These are phyloP conservation scores for Sinotaia quadrata DNA, from an alignment of 2,888 invertebrate genomes.

Conservation along the genomic window DNA sequence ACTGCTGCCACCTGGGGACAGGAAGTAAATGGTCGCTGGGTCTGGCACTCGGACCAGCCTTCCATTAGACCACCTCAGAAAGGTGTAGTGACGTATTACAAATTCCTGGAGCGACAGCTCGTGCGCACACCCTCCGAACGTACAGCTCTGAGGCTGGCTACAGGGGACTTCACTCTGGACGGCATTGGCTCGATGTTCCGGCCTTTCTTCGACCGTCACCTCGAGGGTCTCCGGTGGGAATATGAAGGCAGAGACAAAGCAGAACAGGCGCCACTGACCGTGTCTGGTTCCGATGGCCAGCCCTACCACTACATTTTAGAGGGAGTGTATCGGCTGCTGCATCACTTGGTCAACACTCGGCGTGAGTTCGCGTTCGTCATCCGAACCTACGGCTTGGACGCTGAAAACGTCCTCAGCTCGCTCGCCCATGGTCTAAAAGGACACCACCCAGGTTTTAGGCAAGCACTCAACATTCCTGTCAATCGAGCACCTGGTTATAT, in stretches of 20 bases:
- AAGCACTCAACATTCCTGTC: slow-evolving; percentile 49
- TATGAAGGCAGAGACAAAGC: slow-evolving; percentile 40
- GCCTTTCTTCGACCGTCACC: slow-evolving; percentile 59
- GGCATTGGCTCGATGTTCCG: slow-evolving; percentile 59
- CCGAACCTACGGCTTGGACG: slow-evolving; percentile 70
- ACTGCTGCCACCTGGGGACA: slow-evolving; percentile 71
- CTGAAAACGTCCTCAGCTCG: slow-evolving; percentile 62
- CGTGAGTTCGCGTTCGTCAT: slow-evolving; percentile 67
- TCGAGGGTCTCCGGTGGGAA: slow-evolving; percentile 61
- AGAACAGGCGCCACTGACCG: slow-evolving; percentile 44
- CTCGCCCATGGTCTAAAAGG: slow-evolving; percentile 55
- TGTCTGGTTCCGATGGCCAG: slow-evolving; percentile 56
- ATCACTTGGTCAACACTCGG: slow-evolving; percentile 50
- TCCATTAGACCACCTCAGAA: slow-evolving; percentile 57
- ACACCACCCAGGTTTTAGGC: slow-evolving; percentile 63
- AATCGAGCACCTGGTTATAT: slow-evolving; percentile 55
- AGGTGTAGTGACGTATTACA: slow-evolving; percentile 65
- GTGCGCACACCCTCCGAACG: slow-evolving; percentile 64
- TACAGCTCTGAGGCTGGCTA: slow-evolving; percentile 57
- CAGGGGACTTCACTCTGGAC: slow-evolving; percentile 67
- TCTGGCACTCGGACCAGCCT: slow-evolving; percentile 62
- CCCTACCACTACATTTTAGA: slow-evolving; percentile 70
- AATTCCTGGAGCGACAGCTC: slow-evolving; percentile 64
- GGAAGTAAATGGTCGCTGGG: slow-evolving; percentile 56
- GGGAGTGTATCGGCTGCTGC: slow-evolving; percentile 65